phyloP scores from a whole-genome alignment of 2,888 invertebrate species.

The Sturmia bella region DNA sequence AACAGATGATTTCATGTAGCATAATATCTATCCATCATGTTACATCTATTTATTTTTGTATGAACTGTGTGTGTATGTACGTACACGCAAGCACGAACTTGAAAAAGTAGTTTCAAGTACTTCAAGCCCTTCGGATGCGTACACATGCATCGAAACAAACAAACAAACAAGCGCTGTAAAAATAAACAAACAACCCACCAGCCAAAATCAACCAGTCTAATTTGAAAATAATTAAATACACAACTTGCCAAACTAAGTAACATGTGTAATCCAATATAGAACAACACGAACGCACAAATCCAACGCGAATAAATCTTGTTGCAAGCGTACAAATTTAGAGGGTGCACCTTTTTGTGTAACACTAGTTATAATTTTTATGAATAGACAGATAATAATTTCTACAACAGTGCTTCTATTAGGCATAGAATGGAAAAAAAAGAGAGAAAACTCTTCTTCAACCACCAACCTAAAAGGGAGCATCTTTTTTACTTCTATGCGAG shows the following conservation, averaged over 20 bases:
- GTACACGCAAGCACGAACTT: neutral
- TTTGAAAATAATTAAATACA: constrained; percentile 70
- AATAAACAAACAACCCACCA: constrained; percentile 51
- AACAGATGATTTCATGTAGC: constrained; percentile 62
- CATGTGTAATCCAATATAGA: constrained; percentile 61
- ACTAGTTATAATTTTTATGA: constrained; percentile 66
- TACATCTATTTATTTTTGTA: constrained; percentile 12
- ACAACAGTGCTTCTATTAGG: constrained; percentile 58
- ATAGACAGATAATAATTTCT: constrained; percentile 69
- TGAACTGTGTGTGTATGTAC: neutral
- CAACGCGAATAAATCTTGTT: constrained; percentile 56
- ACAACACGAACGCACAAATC: constrained; percentile 26
- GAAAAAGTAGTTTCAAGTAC: constrained; percentile 43
- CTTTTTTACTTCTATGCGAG: neutral
- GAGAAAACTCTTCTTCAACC: constrained; percentile 30
- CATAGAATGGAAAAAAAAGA: neutral
- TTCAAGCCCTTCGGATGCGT: constrained; percentile 53
- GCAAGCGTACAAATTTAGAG: constrained; percentile 38
- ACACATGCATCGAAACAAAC: constrained; percentile 45
- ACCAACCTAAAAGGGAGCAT: constrained; percentile 10
- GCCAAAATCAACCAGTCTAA: constrained; percentile 66
- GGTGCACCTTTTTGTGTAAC: constrained; percentile 34
- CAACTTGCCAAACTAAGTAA: constrained; percentile 46
- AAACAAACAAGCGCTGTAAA: constrained; percentile 8
- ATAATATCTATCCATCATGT: constrained; percentile 37